A percentile compares a stretch with the other conserved stretches of the same genome.
Evolutionary conservation across 2,888 invertebrate species (phyloP).

Genomic region (Sycophila texana): DNA sequence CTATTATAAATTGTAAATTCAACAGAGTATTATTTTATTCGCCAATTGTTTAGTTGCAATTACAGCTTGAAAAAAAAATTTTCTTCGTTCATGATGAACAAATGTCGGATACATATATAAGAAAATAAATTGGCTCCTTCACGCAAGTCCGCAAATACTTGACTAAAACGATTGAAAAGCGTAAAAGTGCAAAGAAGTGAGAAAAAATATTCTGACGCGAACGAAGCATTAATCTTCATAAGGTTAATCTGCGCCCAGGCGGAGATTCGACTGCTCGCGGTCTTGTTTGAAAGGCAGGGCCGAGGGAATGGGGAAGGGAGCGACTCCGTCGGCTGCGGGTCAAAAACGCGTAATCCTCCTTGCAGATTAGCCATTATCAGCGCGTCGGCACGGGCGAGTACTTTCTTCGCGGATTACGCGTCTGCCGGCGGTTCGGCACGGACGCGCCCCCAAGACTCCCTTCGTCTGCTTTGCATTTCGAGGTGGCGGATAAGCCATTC

Average conservation of each 20-base stretch:
- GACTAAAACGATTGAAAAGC: no score
- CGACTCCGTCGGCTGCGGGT: background rate
- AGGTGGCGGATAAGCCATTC: slow-evolving; percentile 25
- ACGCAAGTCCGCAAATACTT: no score
- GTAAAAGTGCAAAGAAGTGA: background rate
- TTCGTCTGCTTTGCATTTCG: background rate
- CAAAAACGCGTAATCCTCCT: slow-evolving; percentile 58
- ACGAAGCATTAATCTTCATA: slow-evolving; percentile 39
- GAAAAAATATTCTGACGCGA: background rate
- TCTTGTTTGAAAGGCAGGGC: slow-evolving; percentile 12
- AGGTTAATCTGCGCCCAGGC: slow-evolving; percentile 21
- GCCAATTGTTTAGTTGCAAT: no score
- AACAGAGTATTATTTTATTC: no score
- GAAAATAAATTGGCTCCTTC: no score
- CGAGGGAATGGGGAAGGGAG: background rate
- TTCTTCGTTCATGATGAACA: no score
- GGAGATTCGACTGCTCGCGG: background rate
- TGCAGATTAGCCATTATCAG: slow-evolving; percentile 62
- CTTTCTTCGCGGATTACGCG: slow-evolving; percentile 55
- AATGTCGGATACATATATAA: no score
- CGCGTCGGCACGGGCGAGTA: slow-evolving; percentile 40
- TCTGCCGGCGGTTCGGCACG: slow-evolving; percentile 33
- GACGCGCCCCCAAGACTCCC: slow-evolving; percentile 13
- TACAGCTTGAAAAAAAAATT: no score
- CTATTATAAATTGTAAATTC: no score